A percentile compares a stretch with the other conserved stretches of the same genome.
These are phyloP conservation scores for Henricia sp. DNA, from an alignment of 53 echinoderm and acorn worm species.

Conservation along the genomic window DNA sequence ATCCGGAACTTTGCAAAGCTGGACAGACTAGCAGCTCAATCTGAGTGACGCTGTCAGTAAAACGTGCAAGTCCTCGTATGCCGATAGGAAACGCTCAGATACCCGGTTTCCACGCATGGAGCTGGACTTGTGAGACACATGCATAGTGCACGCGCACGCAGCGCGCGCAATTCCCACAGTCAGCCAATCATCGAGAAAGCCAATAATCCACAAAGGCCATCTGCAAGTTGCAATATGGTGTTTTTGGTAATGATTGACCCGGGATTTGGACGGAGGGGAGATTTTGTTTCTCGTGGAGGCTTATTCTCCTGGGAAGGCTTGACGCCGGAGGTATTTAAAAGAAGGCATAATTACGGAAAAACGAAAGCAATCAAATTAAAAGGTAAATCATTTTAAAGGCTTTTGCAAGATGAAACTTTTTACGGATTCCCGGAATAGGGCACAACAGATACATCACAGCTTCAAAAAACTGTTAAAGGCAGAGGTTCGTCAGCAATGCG, in stretches of 20 bases:
- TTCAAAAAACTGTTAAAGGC: not conserved
- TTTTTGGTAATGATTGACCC: conserved; percentile 6
- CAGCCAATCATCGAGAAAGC: conserved; percentile 55
- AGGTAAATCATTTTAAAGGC: not conserved
- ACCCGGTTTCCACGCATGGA: not conserved
- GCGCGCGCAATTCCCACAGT: not conserved
- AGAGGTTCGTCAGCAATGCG: not conserved
- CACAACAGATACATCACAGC: not conserved
- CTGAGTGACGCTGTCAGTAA: conserved; percentile 1
- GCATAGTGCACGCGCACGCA: not conserved
- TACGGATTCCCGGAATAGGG: not conserved
- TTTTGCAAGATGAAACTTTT: not conserved
- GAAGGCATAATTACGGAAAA: no score
- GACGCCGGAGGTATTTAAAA: conserved; percentile 16
- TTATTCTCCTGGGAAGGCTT: conserved; percentile 10
- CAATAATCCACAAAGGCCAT: conserved; percentile 9
- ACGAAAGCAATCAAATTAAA: not conserved
- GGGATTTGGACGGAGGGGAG: not conserved
- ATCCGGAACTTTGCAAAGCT: conserved; percentile 11
- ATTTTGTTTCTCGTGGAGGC: conserved; percentile 22
- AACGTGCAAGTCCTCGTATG: conserved; percentile 30
- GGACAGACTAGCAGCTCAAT: not conserved
- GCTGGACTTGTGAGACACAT: not conserved
- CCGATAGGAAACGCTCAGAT: not conserved
- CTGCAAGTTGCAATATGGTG: not conserved